These are phyloP conservation scores for Prinia subflava DNA, from an alignment of 2,113 vertebrate genomes.

Conservation along the genomic window DNA sequence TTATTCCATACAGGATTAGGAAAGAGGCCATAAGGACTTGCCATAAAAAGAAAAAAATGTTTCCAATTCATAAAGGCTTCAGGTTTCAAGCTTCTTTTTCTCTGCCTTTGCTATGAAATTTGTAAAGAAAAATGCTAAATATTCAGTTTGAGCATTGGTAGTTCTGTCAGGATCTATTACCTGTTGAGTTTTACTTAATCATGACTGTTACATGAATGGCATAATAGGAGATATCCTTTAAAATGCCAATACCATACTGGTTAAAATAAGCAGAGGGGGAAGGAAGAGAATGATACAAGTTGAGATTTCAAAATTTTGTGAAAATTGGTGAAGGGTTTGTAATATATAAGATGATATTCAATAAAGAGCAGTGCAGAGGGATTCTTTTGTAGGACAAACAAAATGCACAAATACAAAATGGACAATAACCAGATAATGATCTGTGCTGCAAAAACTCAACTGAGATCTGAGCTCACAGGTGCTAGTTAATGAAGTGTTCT, in stretches of 20 bases:
- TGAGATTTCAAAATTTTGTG: background rate
- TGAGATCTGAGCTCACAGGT: background rate
- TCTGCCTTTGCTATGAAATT: background rate
- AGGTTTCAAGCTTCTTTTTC: background rate
- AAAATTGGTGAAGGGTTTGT: background rate
- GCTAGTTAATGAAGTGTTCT: background rate
- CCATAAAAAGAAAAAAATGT: background rate
- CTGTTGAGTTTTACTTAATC: background rate
- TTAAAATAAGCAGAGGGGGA: background rate
- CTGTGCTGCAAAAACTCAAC: background rate
- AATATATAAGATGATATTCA: background rate
- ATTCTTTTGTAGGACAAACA: background rate
- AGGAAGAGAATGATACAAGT: background rate
- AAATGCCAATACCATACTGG: background rate
- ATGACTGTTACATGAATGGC: background rate
- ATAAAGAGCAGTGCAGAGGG: background rate
- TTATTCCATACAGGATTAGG: background rate
- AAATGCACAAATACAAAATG: background rate
- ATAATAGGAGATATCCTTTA: background rate
- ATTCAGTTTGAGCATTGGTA: background rate
- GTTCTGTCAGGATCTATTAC: background rate
- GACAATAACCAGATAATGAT: background rate
- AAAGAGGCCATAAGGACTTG: background rate
- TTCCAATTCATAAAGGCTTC: background rate
- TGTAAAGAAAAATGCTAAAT: background rate